A percentile compares a stretch with the other conserved stretches of the same genome.
These are phyloP conservation scores for Megaustenia siamemsis DNA, from an alignment of 2,888 invertebrate species.

Conservation along the genomic window DNA sequence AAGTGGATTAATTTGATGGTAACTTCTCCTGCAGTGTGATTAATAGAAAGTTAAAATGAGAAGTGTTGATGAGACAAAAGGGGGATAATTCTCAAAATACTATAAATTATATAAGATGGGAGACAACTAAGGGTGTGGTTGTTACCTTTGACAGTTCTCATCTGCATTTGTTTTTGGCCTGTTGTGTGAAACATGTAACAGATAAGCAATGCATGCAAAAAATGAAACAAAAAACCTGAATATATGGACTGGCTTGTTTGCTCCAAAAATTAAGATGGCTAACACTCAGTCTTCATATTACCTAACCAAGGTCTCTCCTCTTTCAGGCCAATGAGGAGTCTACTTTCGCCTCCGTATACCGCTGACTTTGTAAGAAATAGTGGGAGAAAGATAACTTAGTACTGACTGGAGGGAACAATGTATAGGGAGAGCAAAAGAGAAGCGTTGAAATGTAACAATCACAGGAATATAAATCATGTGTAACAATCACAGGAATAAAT, in stretches of 20 bases:
- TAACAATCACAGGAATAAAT: neutral
- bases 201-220: constrained; percentile 32
- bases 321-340: constrained; percentile 28
- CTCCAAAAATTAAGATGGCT: neutral
- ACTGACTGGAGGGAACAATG: neutral
- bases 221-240: constrained; percentile 12
- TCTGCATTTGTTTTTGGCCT: constrained; percentile 56
- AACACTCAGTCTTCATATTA: neutral
- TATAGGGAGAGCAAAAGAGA: neutral
- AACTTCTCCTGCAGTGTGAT: too few species aligned
- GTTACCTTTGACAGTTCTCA: constrained; percentile 52
- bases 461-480: neutral
- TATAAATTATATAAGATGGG: neutral
- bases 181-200: constrained; percentile 42
- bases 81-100: too few species aligned
- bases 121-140: neutral
- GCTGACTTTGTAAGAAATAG: constrained; percentile 17
- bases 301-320: constrained; percentile 27
- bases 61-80: too few species aligned
- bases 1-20: too few species aligned
- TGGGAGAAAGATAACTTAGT: neutral
- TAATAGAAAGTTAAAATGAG: too few species aligned
- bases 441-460: neutral
- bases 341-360: constrained; percentile 23
- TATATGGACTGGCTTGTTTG: neutral